Evolutionary conservation across 2,797 vertebrate species (phyloP), one percentile per base, ranked within the genome.

Genomic region (Gymnocypris eckloni): DNA sequence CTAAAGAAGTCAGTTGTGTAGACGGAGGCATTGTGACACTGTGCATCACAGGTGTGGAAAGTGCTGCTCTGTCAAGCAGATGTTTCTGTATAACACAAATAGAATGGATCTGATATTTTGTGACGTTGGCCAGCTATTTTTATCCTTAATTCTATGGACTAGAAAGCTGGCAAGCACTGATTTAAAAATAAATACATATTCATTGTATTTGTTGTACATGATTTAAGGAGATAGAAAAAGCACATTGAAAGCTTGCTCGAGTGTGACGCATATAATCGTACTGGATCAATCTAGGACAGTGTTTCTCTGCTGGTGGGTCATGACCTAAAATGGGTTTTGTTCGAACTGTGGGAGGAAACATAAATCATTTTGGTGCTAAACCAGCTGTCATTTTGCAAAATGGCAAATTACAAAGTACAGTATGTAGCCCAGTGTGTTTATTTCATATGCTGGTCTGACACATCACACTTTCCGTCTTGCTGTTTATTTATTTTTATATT

Each of bases 11-110:
- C 80, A 71, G 69, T 73, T 28, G n/a, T 45, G 67, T 37, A 61
- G 9, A 73, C 10, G 61, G 61, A 66, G 61, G 61, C 61, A 16
- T 66, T 37, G 9, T 73, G 70, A 48, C 25, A n/a, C 3, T 2
- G 18, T 16, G 22, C 48, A 70, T 56, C 22, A 28, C 80, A 82
- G 80, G 22, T 82, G 80, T 82, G 67, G 28, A 69, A 37, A 18
- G 43, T 54, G 28, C 43, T 22, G 33, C 20, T 0, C 12, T 76
- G 6, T 15, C 10, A n/a, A 39, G 11, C 75, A 77, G 75, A 20
- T 77, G 75, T n/a, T 52, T 52, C 13, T 75, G 45, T 73, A 45
- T 33, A 20, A 75, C 25, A 20, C 16, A 52, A 33, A 52, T 11
- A 33, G 8, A 52, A 20, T 75, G 16, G 25, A 52, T 75, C 20